phyloP scores from a whole-genome alignment of 2,888 invertebrate genomes.

The Ceraclea dissimilis region DNA sequence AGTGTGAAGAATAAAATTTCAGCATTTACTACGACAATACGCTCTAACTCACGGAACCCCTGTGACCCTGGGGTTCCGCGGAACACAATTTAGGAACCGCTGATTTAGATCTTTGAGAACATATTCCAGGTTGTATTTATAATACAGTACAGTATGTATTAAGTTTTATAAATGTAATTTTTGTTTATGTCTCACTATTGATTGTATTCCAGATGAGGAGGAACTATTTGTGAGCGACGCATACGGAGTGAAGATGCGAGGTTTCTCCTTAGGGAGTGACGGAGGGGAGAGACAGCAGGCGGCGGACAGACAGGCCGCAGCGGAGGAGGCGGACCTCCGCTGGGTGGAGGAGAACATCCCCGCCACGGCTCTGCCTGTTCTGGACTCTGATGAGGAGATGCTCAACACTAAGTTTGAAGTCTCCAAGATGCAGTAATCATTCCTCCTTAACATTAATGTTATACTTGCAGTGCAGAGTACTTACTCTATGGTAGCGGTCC shows the following conservation, averaged over 20 bases:
- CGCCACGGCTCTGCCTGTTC: constrained; percentile 57
- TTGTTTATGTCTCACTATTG: too few species aligned
- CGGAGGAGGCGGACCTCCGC: constrained; percentile 34
- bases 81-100: too few species aligned
- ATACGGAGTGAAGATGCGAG: constrained; percentile 73
- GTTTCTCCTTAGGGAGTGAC: constrained; percentile 36
- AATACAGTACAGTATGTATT: too few species aligned
- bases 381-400: constrained; percentile 77
- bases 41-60: too few species aligned
- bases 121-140: too few species aligned
- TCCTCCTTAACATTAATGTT: not conserved
- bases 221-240: constrained; percentile 82
- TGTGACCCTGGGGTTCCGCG: too few species aligned
- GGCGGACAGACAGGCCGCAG: not conserved
- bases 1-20: too few species aligned
- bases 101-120: too few species aligned
- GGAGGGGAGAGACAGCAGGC: constrained; percentile 6
- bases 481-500: too few species aligned
- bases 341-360: constrained; percentile 96
- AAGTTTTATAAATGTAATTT: too few species aligned
- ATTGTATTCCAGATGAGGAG: constrained; percentile 75
- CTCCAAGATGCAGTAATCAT: constrained; percentile 72
- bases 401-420: constrained; percentile 81
- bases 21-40: too few species aligned
- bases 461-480: too few species aligned